Evolutionary conservation across 2,797 vertebrate species (phyloP), one percentile per base, ranked within the genome.

Genomic region (Gallinago nigripennis): DNA sequence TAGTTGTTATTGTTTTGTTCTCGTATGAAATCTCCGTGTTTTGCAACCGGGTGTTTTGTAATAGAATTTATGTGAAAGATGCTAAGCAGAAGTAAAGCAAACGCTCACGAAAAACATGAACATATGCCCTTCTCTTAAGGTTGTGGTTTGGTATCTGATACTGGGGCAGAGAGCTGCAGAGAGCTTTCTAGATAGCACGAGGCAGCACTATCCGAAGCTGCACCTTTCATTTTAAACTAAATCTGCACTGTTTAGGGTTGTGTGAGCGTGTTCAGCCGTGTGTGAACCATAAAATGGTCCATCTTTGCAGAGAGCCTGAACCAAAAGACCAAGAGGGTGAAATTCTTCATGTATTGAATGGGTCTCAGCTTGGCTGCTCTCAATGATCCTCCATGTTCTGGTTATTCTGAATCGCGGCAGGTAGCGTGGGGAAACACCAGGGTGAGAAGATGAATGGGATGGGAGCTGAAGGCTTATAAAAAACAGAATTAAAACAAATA

Each of bases 21-120:
- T 76, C 56, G 17, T 93, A 11, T 65, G 94, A 90, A 92, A 95
- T 68, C 58, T 68, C 77, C 45, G 43, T 77, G 58, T 95, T 96
- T 95, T 95, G 92, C 86, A 97, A 82, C 66, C 3, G 14, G 4
- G 48, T 50, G 73, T 96, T 94, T 94, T 96, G 91, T 95, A 88
- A 94, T 7, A 65, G 90, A 64, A 77, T 90, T 95, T 88, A 30
- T 80, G 4, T 65, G 86, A 80, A 92, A 82, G 83, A 94, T 64
- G 45, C 2, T 8, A 56, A 92, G 37, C 66, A 86, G 71, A 68
- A 17, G 63, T 86, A 21, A 39, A 84, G 41, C 79, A 63, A 72
- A 45, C 7, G 20, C 63, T 90, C 31, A 10, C 0, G 8, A 63
- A 43, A 65, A 84, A 15, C 53, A 16, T 6, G 70, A 73, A 17